Evolutionary conservation across 2,113 vertebrate genomes (phyloP).

Genomic region (Vulpes vulpes): DNA sequence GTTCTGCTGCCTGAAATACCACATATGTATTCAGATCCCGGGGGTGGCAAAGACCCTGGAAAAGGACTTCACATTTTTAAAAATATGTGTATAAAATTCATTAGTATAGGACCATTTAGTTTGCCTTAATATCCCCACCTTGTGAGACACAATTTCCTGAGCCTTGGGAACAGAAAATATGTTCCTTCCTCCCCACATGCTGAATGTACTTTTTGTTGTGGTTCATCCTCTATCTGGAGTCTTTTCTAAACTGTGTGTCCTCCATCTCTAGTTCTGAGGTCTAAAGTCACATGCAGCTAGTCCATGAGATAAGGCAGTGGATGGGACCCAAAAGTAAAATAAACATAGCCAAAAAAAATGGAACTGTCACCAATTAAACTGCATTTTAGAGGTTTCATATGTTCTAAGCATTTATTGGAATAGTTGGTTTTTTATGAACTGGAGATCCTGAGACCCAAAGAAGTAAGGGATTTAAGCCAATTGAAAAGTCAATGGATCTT

Average conservation of each 20-base stretch:
- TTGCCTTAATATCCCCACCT: background rate
- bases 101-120: background rate
- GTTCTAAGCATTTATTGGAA: background rate
- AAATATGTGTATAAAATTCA: background rate
- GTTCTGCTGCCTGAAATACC: background rate
- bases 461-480: background rate
- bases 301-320: background rate
- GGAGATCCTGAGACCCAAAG: background rate
- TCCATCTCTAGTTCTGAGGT: background rate
- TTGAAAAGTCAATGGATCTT: background rate
- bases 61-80: background rate
- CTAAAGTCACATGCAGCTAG: background rate
- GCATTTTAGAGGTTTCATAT: too few relatives aligned
- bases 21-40: background rate
- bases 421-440: background rate
- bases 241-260: background rate
- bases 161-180: background rate
- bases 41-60: background rate
- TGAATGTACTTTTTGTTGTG: fast-evolving
- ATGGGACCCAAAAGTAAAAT: background rate
- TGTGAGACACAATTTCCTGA: background rate
- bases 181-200: background rate
- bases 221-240: background rate
- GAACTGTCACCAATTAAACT: background rate
- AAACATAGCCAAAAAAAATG: background rate